Conservation (phyloP, 2,797 vertebrate species). For the Moxostoma hubbsi region DNA sequence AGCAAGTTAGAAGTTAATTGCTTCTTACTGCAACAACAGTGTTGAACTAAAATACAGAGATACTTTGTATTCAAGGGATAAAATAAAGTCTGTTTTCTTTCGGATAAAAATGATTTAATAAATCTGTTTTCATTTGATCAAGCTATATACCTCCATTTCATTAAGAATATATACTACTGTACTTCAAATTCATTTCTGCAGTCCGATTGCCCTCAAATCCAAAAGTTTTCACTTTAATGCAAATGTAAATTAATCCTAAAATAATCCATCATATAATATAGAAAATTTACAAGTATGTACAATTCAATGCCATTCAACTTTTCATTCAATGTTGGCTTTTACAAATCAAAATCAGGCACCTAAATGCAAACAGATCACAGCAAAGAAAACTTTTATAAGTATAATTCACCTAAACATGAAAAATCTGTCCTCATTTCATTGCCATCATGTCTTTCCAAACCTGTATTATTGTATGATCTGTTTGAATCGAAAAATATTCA, state of each 20-base stretch:
- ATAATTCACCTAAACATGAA: neutral
- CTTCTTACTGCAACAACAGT: conserved; percentile 22
- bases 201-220: conserved; percentile 1
- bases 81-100: conserved; percentile 37
- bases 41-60: conserved; percentile 42
- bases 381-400: conserved; percentile 4
- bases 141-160: neutral
- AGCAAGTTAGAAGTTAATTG: neutral
- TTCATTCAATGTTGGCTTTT: conserved; percentile 31
- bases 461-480: too few relatives aligned
- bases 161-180: conserved; percentile 23
- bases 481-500: too few relatives aligned
- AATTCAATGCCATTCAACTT: conserved; percentile 42
- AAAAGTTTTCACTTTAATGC: conserved; percentile 47
- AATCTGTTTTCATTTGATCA: conserved; percentile 34
- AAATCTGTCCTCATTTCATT: neutral
- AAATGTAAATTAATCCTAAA: conserved; percentile 60
- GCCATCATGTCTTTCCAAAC: neutral
- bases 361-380: conserved; percentile 37
- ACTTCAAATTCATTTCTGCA: too few relatives aligned
- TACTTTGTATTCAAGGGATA: conserved; percentile 34
- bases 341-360: conserved; percentile 36
- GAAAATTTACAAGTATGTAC: conserved; percentile 49
- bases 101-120: conserved; percentile 49
- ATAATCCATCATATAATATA: conserved; percentile 48